Evolutionary conservation across 2,888 invertebrate genomes (phyloP), one percentile per base, ranked within the genome.

Genomic region (Eilema caniola): DNA sequence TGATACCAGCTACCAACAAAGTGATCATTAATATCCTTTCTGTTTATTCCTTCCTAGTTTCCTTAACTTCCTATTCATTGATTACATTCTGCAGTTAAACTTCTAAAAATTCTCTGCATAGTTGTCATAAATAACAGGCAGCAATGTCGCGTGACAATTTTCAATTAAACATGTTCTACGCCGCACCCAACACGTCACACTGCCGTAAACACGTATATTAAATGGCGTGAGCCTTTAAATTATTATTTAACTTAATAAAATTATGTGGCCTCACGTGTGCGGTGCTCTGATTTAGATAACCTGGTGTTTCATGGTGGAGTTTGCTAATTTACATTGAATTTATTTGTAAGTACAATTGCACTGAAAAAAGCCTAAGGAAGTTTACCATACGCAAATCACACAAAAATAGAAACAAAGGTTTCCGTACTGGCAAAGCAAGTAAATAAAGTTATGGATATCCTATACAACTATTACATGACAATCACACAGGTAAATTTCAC

Each of bases 91-190:
- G 14, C 20, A 56, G 25, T 70, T 57, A 8, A 61, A 20, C 63
- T 72, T 69, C 69, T 69, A 2, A 66, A 10, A 25, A 2, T 56
- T 28, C 1, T 31, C 63, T 69, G 53, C 69, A 63, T 24, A 69
- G 53, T 68, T 60, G 63, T 72, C 73, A 74, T 75, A 78, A 81
- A 76, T 76, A 75, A 70, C 73, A 60, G 65, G 62, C 66, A 41
- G 74, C 59, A 73, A 74, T 67, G 71, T 87, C 41, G 88, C 88
- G 88, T 88, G 88, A 88, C 88, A 75, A 79, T 83, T 84, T 86
- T 86, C 86, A 88, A 87, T 88, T 88, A 88, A 85, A 84, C 76
- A 80, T 84, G 75, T 78, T 76, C 72, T 73, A 77, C 64, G 76
- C 76, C 85, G 78, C 84, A 79, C 87, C 84, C 79, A 71, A 78